These are phyloP conservation scores for Dryobota labecula DNA, from an alignment of 2,888 invertebrate species.

Conservation along the genomic window DNA sequence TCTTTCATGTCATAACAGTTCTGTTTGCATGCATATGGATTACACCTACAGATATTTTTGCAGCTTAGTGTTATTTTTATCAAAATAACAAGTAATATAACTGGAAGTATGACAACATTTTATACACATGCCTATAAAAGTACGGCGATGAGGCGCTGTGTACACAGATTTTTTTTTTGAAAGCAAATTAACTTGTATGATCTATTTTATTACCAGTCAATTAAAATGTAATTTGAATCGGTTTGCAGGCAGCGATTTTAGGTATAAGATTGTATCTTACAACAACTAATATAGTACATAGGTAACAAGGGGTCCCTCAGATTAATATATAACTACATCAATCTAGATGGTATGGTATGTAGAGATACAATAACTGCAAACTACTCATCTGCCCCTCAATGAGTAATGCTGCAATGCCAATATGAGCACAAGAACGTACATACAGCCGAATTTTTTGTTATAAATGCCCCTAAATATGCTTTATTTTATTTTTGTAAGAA, in stretches of 20 bases:
- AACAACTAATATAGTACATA: conserved; percentile 30
- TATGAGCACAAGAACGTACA: conserved; percentile 34
- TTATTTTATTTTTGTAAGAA: conserved; percentile 48
- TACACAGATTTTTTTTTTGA: background rate
- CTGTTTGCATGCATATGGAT: background rate
- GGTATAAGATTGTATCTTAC: conserved; percentile 7
- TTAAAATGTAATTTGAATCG: conserved; percentile 29
- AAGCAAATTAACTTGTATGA: conserved; percentile 10
- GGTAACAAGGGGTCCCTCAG: conserved; percentile 1
- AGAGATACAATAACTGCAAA: background rate
- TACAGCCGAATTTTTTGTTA: conserved; percentile 25
- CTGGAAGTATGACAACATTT: conserved; percentile 1
- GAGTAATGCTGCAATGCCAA: conserved; percentile 14
- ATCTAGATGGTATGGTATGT: background rate
- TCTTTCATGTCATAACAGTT: background rate
- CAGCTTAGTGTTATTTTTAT: conserved; percentile 1
- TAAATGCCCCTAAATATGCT: conserved; percentile 23
- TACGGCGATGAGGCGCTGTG: background rate
- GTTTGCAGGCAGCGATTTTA: conserved; percentile 30
- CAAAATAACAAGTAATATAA: background rate
- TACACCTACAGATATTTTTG: background rate
- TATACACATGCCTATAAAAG: background rate
- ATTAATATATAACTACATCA: conserved; percentile 1
- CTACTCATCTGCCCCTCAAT: background rate
- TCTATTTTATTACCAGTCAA: conserved; percentile 38